Conservation (phyloP, 2,797 vertebrate species). For the Ctenosaura bakeri region DNA sequence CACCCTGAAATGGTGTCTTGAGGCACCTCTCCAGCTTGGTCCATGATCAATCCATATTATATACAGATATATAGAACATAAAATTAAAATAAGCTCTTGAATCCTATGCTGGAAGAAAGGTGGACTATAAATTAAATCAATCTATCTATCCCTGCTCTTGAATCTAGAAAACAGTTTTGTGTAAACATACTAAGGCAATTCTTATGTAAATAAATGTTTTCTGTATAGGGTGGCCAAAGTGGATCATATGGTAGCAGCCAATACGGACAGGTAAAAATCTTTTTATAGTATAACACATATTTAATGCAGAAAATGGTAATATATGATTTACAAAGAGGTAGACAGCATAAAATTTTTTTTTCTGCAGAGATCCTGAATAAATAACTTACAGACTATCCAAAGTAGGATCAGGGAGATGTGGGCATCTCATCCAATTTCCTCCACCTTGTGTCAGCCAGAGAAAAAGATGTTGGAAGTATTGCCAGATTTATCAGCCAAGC, state of each 20-base stretch:
- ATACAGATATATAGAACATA: background rate
- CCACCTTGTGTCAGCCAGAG: too few relatives aligned
- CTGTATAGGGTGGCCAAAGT: background rate
- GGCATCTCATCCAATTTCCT: too few relatives aligned
- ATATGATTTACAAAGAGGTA: background rate
- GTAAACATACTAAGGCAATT: background rate
- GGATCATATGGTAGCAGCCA: background rate
- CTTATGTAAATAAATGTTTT: background rate
- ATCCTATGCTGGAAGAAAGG: too few relatives aligned
- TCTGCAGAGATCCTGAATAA: background rate
- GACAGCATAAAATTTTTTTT: background rate
- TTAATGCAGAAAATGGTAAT: background rate
- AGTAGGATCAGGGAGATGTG: too few relatives aligned
- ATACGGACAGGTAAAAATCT: constrained; percentile 13
- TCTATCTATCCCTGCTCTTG: background rate
- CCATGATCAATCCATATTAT: too few relatives aligned
- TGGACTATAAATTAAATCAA: background rate
- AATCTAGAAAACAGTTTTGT: background rate
- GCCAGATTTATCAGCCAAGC: too few relatives aligned
- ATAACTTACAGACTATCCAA: background rate
- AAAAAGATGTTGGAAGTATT: too few relatives aligned
- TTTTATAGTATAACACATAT: background rate
- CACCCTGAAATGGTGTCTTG: too few relatives aligned
- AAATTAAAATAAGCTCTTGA: background rate
- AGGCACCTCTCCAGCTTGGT: too few relatives aligned